Percentiles rank a stretch among this genome's conserved stretches.
Evolutionary conservation across 2,797 vertebrate species (phyloP).

Genomic region (Galagoides demidoff): DNA sequence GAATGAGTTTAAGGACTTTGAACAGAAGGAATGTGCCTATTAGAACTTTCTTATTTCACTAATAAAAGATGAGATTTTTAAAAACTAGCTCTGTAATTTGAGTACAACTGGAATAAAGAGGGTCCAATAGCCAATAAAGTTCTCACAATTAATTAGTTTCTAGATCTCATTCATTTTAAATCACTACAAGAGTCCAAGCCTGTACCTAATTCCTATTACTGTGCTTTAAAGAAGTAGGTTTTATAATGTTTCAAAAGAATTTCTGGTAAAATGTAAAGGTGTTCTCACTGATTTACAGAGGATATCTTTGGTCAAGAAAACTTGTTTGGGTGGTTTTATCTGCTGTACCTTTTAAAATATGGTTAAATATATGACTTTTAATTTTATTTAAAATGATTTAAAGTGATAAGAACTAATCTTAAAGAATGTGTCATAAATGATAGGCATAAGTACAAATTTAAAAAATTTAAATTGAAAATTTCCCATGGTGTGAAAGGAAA

Average conservation of each 20-base stretch:
- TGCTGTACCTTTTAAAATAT: background rate
- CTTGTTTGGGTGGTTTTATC: background rate
- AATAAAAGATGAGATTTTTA: constrained; percentile 48
- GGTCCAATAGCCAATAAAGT: constrained; percentile 73
- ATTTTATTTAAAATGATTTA: background rate
- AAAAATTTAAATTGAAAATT: background rate
- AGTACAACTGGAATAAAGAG: constrained; percentile 64
- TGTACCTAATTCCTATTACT: background rate
- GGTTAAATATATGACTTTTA: background rate
- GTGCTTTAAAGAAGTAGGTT: constrained; percentile 53
- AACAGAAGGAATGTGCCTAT: constrained; percentile 62
- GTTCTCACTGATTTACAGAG: background rate
- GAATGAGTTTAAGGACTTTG: constrained; percentile 6
- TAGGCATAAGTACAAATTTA: background rate
- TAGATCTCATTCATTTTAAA: constrained; percentile 80
- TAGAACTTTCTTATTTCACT: constrained; percentile 74
- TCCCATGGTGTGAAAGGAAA: background rate
- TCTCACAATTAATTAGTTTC: constrained; percentile 78
- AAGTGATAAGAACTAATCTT: background rate
- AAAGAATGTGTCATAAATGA: background rate
- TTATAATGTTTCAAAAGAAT: constrained; percentile 17
- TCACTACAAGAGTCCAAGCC: constrained; percentile 62
- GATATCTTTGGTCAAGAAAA: background rate
- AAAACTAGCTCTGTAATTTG: constrained; percentile 72
- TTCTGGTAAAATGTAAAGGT: background rate